A percentile compares a stretch with the other conserved stretches of the same genome.
These are phyloP conservation scores for Papio anubis DNA, from an alignment of 2,113 vertebrate species.

Conservation along the genomic window DNA sequence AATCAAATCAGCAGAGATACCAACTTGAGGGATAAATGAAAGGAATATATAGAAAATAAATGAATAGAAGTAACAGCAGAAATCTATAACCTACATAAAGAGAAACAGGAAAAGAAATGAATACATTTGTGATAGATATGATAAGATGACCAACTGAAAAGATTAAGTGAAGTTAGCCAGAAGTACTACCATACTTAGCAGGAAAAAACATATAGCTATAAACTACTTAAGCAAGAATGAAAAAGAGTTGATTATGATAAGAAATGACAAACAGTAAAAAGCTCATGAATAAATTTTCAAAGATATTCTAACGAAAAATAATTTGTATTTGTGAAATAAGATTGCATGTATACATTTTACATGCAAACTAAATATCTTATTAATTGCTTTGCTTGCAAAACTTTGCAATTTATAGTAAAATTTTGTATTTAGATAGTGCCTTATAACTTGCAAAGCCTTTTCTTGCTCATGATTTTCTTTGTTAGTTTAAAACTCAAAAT, in stretches of 20 bases:
- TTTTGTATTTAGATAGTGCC: neutral
- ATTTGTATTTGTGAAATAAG: slow-evolving; percentile 1
- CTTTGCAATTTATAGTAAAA: neutral
- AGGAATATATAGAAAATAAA: neutral
- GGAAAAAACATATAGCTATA: neutral
- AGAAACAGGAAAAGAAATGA: neutral
- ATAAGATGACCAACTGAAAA: slow-evolving; percentile 31
- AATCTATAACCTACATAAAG: neutral
- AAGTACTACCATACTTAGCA: neutral
- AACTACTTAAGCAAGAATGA: slow-evolving; percentile 24
- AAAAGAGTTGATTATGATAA: neutral
- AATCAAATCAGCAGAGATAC: slow-evolving; percentile 3
- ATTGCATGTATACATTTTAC: neutral
- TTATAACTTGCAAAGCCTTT: slow-evolving; percentile 42
- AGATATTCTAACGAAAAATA: neutral
- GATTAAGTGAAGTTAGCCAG: neutral
- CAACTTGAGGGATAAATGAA: neutral
- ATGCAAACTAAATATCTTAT: slow-evolving; percentile 56
- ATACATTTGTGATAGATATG: slow-evolving; percentile 12
- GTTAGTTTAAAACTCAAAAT: slow-evolving; percentile 50
- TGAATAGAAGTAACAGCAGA: neutral
- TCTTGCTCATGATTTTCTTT: neutral
- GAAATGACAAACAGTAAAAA: slow-evolving; percentile 12
- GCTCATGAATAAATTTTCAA: neutral
- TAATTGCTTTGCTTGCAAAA: slow-evolving; percentile 64